Conservation (phyloP, 1,140 invertebrate species). For the Drosophila busckii region DNA sequence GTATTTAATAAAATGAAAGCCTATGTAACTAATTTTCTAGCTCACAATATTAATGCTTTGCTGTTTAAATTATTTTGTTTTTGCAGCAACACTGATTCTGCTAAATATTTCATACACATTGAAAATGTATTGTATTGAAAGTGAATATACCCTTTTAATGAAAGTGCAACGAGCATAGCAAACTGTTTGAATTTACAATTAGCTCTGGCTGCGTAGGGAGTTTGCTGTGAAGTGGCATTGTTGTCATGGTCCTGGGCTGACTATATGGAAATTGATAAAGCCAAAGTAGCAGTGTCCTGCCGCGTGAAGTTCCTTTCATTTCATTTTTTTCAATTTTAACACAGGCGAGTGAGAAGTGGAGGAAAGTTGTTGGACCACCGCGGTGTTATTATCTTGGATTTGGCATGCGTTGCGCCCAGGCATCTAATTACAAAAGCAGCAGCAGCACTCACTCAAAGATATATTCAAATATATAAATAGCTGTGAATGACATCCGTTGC, state of each 20-base stretch:
- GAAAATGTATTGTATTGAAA: no score
- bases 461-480: slow-evolving; percentile 50
- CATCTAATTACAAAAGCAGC: slow-evolving; percentile 67
- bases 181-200: slow-evolving; percentile 75
- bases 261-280: slow-evolving; percentile 64
- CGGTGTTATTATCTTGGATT: slow-evolving; percentile 68
- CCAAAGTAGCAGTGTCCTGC: slow-evolving; percentile 57
- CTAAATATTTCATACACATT: no score
- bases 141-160: no score
- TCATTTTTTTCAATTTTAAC: slow-evolving; percentile 27
- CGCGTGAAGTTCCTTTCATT: slow-evolving; percentile 38
- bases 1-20: no score
- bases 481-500: slow-evolving; percentile 70
- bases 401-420: slow-evolving; percentile 60
- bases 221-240: slow-evolving; percentile 29
- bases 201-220: slow-evolving; percentile 31
- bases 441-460: slow-evolving; percentile 8
- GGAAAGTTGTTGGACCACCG: slow-evolving; percentile 42
- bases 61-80: no score
- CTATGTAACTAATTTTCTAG: no score
- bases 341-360: slow-evolving; percentile 66
- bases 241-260: slow-evolving; percentile 56
- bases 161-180: no score
- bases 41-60: no score
- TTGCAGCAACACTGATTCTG: no score